These are phyloP conservation scores for Drosophila busckii DNA, from an alignment of 1,140 invertebrate species.

Conservation along the genomic window DNA sequence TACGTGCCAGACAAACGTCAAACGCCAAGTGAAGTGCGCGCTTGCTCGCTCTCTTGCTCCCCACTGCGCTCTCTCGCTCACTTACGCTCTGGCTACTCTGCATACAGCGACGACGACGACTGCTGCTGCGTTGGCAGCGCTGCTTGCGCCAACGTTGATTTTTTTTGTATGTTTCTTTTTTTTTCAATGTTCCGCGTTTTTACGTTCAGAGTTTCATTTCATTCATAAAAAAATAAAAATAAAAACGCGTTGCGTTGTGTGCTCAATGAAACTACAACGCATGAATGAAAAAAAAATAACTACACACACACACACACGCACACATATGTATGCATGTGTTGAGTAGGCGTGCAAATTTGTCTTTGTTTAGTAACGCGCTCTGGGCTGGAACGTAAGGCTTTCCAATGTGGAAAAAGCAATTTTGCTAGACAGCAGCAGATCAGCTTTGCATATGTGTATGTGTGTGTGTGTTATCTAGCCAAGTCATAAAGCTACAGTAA, in stretches of 20 bases:
- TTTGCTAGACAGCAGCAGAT: conserved; percentile 34
- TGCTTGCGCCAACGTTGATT: background rate
- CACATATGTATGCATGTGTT: too few species aligned
- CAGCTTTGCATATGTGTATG: conserved; percentile 12
- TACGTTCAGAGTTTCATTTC: conserved; percentile 71
- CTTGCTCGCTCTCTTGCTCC: background rate
- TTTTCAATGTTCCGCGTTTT: conserved; percentile 55
- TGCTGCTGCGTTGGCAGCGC: background rate
- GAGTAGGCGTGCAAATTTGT: conserved; percentile 69
- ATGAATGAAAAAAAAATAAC: conserved; percentile 53
- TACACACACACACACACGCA: too few species aligned
- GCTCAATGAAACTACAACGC: conserved; percentile 65
- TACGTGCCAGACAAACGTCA: conserved; percentile 40
- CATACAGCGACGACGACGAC: too few species aligned
- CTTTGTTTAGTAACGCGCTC: conserved; percentile 32
- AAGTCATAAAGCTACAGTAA: too few species aligned
- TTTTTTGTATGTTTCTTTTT: too few species aligned
- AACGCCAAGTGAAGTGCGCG: too few species aligned
- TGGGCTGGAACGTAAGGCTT: too few species aligned
- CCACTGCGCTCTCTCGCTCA: background rate
- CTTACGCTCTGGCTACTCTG: too few species aligned
- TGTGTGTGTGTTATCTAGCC: too few species aligned
- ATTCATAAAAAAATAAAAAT: conserved; percentile 67
- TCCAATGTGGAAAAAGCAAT: conserved; percentile 61
- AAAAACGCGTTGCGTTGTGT: conserved; percentile 14